phyloP scores from a whole-genome alignment of 2,888 invertebrate genomes.

The Caenorhabditis uteleia region DNA sequence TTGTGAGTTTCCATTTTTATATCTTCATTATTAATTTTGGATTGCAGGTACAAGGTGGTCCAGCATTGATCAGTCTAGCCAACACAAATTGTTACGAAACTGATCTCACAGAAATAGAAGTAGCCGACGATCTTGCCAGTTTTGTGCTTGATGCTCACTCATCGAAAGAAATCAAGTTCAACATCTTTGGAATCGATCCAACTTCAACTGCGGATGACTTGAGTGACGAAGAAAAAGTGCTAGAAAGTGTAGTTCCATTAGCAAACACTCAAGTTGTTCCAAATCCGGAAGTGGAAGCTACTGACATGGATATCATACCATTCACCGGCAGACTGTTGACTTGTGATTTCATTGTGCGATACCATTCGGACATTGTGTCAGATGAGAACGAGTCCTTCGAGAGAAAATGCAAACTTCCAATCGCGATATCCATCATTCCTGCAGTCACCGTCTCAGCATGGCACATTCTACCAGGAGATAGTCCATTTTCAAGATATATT shows the following conservation, averaged over 20 bases:
- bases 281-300: slow-evolving; percentile 26
- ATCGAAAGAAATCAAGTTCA: slow-evolving; percentile 52
- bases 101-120: slow-evolving; percentile 13
- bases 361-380: slow-evolving; percentile 60
- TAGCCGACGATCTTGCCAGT: slow-evolving; percentile 13
- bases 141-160: slow-evolving; percentile 47
- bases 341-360: slow-evolving; percentile 60
- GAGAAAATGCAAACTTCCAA: slow-evolving; percentile 54
- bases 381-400: slow-evolving; percentile 53
- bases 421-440: slow-evolving; percentile 66
- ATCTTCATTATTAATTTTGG: not conserved
- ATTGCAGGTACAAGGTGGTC: slow-evolving; percentile 59
- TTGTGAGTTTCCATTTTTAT: too few species aligned
- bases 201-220: slow-evolving; percentile 61
- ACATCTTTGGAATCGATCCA: slow-evolving; percentile 68
- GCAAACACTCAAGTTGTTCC: slow-evolving; percentile 34
- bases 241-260: slow-evolving; percentile 47
- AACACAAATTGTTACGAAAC: slow-evolving; percentile 11
- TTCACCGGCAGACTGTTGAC: slow-evolving; percentile 65
- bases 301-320: slow-evolving; percentile 64
- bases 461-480: slow-evolving; percentile 64
- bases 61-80: slow-evolving; percentile 53
- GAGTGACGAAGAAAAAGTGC: slow-evolving; percentile 42
- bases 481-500: slow-evolving; percentile 59
- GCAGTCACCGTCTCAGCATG: slow-evolving; percentile 68